These are phyloP conservation scores for Synanthedon myopaeformis DNA, from an alignment of 2,888 invertebrate species.

Conservation along the genomic window DNA sequence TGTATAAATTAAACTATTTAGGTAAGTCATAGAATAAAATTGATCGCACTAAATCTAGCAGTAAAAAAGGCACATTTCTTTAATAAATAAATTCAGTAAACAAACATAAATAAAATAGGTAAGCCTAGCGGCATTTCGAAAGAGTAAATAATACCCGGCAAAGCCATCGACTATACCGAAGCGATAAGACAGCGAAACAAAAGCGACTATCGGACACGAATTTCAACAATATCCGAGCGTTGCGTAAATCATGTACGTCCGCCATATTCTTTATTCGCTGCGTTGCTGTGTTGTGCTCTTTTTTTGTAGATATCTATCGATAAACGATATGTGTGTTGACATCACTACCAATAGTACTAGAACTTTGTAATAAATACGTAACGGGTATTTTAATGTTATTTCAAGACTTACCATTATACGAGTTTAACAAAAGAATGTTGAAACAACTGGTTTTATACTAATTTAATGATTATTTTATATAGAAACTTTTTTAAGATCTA, in stretches of 20 bases:
- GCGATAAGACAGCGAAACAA: slow-evolving; percentile 57
- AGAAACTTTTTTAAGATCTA: no score
- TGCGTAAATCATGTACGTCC: slow-evolving; percentile 50
- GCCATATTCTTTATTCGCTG: slow-evolving; percentile 49
- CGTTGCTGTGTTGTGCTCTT: slow-evolving; percentile 28
- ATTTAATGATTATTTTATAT: no score
- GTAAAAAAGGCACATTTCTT: no score
- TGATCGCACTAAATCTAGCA: no score
- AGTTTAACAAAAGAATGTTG: no score
- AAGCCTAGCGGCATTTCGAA: not conserved
- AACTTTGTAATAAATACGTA: not conserved
- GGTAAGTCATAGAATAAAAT: no score
- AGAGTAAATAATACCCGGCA: not conserved
- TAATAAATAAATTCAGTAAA: not conserved
- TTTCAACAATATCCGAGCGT: slow-evolving; percentile 49
- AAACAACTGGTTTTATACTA: no score
- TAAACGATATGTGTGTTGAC: slow-evolving; percentile 19
- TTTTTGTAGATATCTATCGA: slow-evolving; percentile 36
- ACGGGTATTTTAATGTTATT: no score
- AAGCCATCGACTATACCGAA: slow-evolving; percentile 1
- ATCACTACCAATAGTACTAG: slow-evolving; percentile 7
- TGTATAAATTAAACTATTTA: no score
- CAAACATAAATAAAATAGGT: not conserved
- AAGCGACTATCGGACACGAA: slow-evolving; percentile 54
- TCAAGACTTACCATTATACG: no score